These are phyloP conservation scores for Tricholauxania praeusta DNA, from an alignment of 2,888 invertebrate genomes.

Conservation along the genomic window DNA sequence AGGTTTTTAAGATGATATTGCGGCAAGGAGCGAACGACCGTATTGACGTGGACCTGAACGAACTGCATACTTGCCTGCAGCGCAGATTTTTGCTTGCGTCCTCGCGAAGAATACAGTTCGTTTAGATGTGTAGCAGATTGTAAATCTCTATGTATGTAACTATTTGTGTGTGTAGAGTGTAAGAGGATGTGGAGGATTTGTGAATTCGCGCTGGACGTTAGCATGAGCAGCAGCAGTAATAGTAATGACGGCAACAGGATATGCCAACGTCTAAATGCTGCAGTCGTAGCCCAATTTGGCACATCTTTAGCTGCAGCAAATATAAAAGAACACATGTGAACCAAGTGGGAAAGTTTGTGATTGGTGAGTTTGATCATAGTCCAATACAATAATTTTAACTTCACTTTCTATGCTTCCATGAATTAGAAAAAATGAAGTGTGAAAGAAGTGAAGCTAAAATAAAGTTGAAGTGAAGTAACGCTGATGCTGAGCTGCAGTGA, in stretches of 20 bases:
- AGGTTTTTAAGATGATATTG: constrained; percentile 6
- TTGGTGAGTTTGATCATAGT: too few relatives aligned
- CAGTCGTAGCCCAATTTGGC: constrained; percentile 8
- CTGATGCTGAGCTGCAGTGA: too few relatives aligned
- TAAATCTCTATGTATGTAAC: neutral
- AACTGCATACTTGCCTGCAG: constrained; percentile 46
- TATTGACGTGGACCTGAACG: constrained; percentile 36
- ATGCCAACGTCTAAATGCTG: constrained; percentile 3
- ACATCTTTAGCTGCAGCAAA: neutral
- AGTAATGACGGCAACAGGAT: constrained; percentile 8
- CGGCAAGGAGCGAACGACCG: constrained; percentile 31
- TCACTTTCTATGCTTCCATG: too few relatives aligned
- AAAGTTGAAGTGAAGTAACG: too few relatives aligned
- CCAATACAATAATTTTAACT: too few relatives aligned
- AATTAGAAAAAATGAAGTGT: too few relatives aligned
- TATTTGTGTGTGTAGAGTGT: constrained; percentile 40
- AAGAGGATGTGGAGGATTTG: constrained; percentile 45
- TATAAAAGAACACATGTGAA: neutral
- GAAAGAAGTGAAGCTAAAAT: too few relatives aligned
- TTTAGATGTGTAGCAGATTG: constrained; percentile 47
- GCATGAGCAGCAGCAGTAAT: neutral
- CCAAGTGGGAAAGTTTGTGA: too few relatives aligned
- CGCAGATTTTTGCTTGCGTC: constrained; percentile 45
- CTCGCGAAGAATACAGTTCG: constrained; percentile 24
- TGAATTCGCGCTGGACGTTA: constrained; percentile 37